phyloP scores from a whole-genome alignment of 2,113 vertebrate genomes.

The Aplodontia rufa region DNA sequence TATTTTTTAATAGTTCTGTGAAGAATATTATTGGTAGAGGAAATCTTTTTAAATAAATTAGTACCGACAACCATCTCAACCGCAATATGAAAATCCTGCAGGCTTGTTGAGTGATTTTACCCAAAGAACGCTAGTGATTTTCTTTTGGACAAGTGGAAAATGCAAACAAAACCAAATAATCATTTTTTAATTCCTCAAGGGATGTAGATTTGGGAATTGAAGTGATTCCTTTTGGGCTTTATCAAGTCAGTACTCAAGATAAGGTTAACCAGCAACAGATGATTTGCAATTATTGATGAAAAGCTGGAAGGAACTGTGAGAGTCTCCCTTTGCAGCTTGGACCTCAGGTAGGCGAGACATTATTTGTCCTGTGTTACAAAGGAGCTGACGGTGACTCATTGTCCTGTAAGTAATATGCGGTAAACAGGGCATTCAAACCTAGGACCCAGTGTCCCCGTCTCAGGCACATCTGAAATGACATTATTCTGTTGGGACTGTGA shows the following conservation, averaged over 20 bases:
- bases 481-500: not conserved
- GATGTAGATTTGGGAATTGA: not conserved
- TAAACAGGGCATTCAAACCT: too few species aligned
- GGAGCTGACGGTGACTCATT: not conserved
- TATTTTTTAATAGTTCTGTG: not conserved
- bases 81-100: not conserved
- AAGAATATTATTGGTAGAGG: not conserved
- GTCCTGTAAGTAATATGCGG: too few species aligned
- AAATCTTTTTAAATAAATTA: not conserved
- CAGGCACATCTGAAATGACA: not conserved
- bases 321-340: not conserved
- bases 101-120: not conserved
- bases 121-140: not conserved
- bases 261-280: not conserved
- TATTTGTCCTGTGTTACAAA: not conserved
- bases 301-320: not conserved
- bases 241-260: not conserved
- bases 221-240: not conserved
- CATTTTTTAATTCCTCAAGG: not conserved
- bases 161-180: not conserved
- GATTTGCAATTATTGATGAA: not conserved
- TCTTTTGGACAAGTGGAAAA: slow-evolving; percentile 26
- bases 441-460: too few species aligned
- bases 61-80: not conserved
- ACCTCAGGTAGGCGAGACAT: not conserved